Evolutionary conservation across 2,797 vertebrate species (phyloP), one percentile per base, ranked within the genome.

Genomic region (Neosilurus hyrtlii): DNA sequence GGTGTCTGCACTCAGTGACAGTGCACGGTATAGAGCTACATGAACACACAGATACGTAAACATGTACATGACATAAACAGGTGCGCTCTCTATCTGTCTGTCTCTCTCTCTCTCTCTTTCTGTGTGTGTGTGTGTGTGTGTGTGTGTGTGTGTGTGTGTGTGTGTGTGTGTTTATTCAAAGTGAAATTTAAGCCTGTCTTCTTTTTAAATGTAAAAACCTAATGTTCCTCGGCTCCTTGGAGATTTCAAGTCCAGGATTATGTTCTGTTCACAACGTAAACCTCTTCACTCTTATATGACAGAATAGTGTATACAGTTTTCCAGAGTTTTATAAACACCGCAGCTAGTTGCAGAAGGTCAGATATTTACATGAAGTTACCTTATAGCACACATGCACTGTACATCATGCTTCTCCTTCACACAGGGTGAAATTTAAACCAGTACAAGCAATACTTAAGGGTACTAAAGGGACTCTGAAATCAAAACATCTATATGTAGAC

Each of bases 21-120:
- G 57, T 57, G 75, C 74, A 83, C 71, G 66, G 66, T 83, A 79
- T 79, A 83, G 82, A 86, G 82, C 30, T 66, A 14, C 30, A 59
- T 10, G 49, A n/a, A 82, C 57, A 72, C 81, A 51, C n/a, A 56
- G 49, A 63, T 14, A 72, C 15, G 16, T 63, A 73, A 65, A 63
- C 83, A 83, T 54, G 61, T 74, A 52, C 9, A 71, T 20, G 63
- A 20, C 61, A 78, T 52, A 65, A 52, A 26, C 37, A 65, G 75
- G 43, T 51, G 59, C 22, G 11, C 30, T 30, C 30, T 30, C 30
- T 30, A 30, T 30, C 30, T 30, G 30, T 30, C 30, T 30, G 1
- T 30, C 30, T 30, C 30, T 30, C 30, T 30, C 30, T 30, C 30
- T 30, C 30, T 30, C 30, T 30, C 30, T 30, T 2, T 30, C 30